Conservation (phyloP, 1,140 invertebrate species). For the Nautilus pompilius region DNA sequence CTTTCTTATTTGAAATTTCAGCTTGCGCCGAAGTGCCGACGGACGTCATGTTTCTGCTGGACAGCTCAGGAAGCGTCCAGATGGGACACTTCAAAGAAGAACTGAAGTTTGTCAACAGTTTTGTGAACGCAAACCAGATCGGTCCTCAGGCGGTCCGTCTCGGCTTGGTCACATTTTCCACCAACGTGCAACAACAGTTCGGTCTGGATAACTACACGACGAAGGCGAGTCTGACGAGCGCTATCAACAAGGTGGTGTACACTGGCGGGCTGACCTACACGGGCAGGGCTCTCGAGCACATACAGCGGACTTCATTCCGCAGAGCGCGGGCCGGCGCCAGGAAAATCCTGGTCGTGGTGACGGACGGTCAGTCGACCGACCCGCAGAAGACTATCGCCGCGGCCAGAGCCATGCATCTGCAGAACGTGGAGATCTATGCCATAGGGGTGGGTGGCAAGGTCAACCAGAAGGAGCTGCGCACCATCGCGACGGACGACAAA, state of each 20-base stretch:
- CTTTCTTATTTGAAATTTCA: too few relatives aligned
- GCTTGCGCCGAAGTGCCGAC: constrained; percentile 8
- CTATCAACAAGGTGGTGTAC: constrained; percentile 28
- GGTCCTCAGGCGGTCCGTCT: too few relatives aligned
- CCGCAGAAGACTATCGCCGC: constrained; percentile 7
- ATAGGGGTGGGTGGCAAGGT: constrained; percentile 34
- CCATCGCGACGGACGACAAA: constrained; percentile 21
- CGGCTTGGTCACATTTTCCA: constrained; percentile 35
- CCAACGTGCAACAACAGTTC: constrained; percentile 35
- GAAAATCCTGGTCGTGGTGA: constrained; percentile 34
- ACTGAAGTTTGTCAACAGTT: constrained; percentile 10
- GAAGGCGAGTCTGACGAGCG: constrained; percentile 25
- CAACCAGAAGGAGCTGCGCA: constrained; percentile 18
- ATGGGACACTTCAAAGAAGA: constrained; percentile 7
- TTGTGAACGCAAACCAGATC: constrained; percentile 5
- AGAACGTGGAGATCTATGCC: constrained; percentile 29
- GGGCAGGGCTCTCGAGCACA: constrained; percentile 25
- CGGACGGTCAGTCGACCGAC: constrained; percentile 28
- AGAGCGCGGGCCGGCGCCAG: too few relatives aligned
- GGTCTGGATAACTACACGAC: constrained; percentile 37
- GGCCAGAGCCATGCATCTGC: constrained; percentile 10
- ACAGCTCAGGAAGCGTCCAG: constrained; percentile 13
- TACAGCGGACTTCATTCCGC: background rate
- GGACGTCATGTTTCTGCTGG: constrained; percentile 16
- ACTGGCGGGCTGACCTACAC: constrained; percentile 29